Conservation (phyloP, 2,888 invertebrate genomes). For the Helobdella robusta region DNA sequence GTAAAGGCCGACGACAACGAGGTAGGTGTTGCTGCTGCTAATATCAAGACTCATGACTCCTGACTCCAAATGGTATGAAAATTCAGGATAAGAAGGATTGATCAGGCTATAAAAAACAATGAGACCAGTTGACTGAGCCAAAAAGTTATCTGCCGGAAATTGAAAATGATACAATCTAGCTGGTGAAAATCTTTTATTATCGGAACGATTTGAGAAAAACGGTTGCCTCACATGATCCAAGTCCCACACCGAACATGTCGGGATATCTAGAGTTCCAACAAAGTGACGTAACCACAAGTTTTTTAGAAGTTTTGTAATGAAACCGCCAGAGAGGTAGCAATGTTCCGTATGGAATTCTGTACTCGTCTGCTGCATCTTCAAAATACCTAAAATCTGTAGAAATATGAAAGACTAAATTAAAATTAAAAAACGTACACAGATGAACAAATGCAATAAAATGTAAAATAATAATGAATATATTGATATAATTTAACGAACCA, state of each 20-base stretch:
- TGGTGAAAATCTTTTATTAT: too few species aligned
- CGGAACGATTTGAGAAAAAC: neutral
- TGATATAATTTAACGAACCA: neutral
- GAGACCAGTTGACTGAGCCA: constrained; percentile 65
- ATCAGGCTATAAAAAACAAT: constrained; percentile 81
- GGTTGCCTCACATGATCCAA: constrained; percentile 72
- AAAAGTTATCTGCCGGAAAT: constrained; percentile 80
- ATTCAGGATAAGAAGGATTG: constrained; percentile 87
- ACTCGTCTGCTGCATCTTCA: constrained; percentile 92
- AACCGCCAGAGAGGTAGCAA: constrained; percentile 81
- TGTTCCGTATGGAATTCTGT: constrained; percentile 80
- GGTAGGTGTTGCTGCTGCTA: constrained; percentile 63
- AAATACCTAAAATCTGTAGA: constrained; percentile 81
- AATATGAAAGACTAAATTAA: neutral
- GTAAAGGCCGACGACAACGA: constrained; percentile 66
- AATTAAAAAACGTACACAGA: neutral
- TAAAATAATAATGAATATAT: neutral
- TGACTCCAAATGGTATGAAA: constrained; percentile 68
- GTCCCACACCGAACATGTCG: constrained; percentile 81
- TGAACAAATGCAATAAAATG: neutral
- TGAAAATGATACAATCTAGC: too few species aligned
- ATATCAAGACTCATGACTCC: constrained; percentile 82
- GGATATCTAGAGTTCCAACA: constrained; percentile 80
- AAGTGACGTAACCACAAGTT: constrained; percentile 73
- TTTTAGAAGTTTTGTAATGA: constrained; percentile 66